phyloP scores from a whole-genome alignment of 2,113 vertebrate genomes.

The Sminthopsis crassicaudata region DNA sequence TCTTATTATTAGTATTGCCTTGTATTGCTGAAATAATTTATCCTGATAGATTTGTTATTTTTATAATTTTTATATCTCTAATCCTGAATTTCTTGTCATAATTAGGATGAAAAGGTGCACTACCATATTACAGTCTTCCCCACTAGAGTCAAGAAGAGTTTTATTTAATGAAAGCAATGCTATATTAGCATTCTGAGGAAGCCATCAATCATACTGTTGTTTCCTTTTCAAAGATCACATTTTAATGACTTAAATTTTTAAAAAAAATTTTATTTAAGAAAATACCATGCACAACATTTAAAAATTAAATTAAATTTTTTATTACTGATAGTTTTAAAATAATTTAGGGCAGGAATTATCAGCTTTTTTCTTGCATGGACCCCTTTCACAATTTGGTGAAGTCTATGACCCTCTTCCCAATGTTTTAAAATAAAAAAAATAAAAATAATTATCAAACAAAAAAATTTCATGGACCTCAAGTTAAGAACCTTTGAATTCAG shows the following conservation, averaged over 20 bases:
- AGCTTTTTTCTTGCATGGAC: background rate
- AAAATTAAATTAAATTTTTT: background rate
- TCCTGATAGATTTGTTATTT: background rate
- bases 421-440: background rate
- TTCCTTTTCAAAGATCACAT: background rate
- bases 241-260: background rate
- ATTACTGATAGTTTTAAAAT: background rate
- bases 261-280: background rate
- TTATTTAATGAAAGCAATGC: background rate
- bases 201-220: background rate
- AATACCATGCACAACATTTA: background rate
- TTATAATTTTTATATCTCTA: background rate
- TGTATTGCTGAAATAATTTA: background rate
- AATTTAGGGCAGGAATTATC: background rate
- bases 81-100: background rate
- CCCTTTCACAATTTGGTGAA: background rate
- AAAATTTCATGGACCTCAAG: background rate
- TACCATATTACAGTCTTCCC: background rate
- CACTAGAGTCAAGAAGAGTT: background rate
- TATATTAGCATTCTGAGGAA: background rate
- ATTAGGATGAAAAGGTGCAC: background rate
- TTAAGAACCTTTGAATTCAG: background rate
- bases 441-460: background rate
- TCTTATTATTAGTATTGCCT: background rate
- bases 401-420: background rate